Evolutionary conservation across 2,797 vertebrate species (phyloP), one percentile per base, ranked within the genome.

Genomic region (Vireo griseus): DNA sequence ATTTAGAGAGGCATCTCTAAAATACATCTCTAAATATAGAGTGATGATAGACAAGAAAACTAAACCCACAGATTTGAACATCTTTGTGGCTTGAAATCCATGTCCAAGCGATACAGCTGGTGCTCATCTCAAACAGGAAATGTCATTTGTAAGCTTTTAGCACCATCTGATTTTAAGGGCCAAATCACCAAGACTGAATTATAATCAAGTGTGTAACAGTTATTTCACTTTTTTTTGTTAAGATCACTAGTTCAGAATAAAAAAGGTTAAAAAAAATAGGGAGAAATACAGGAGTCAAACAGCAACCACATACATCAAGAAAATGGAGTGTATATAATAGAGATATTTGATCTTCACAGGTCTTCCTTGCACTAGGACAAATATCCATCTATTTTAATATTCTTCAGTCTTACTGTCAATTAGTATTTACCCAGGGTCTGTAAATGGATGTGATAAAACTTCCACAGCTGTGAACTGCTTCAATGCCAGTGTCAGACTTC

Each of bases 1-100:
- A 44, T 75, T 85, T 50, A 91, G 91, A 91, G 85, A 93, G 50
- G 45, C 91, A 63, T 91, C 51, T 93, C 83, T 94, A 86, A 94
- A 96, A 95, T 88, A 74, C 20, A 65, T 91, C 69, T 91, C 93
- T 94, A 94, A 87, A 95, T 94, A 92, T 94, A 95, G 93, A 80
- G 75, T 31, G 61, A 82, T 96, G 94, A 93, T 65, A 95, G 86
- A 93, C 92, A 93, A 87, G 84, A 92, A 92, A 89, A 89, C 86
- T 79, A 88, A 97, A 65, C 50, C 67, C 84, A 77, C 62, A 93
- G 39, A 83, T 91, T 48, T 94, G 13, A 91, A 68, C 25, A 75
- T 94, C 61, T 91, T 77, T 86, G 65, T 92, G 90, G 10, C 72
- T 95, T 90, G 50, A 95, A 91, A 95, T 80, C 89, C 62, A 40